Evolutionary conservation across 1,140 invertebrate genomes (phyloP).

Genomic region (Phthorimaea operculella): DNA sequence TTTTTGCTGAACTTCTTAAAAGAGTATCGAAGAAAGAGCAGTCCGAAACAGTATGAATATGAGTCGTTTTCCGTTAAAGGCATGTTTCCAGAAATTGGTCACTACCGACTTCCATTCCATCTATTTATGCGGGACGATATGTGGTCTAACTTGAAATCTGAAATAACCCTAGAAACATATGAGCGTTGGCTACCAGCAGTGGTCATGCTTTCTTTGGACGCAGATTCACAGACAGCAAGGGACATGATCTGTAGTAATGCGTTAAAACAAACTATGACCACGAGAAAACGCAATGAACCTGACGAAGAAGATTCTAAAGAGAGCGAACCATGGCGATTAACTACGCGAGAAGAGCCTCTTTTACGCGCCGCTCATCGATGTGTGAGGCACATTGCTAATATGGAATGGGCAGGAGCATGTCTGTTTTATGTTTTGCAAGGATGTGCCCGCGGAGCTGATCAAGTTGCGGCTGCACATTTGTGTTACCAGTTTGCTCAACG

Average conservation of each 20-base stretch:
- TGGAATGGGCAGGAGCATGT: constrained; percentile 67
- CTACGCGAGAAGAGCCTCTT: constrained; percentile 51
- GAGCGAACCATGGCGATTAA: constrained; percentile 48
- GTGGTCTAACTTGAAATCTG: constrained; percentile 64
- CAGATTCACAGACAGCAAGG: constrained; percentile 51
- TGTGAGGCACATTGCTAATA: constrained; percentile 60
- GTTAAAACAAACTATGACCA: constrained; percentile 64
- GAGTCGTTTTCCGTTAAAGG: constrained; percentile 64
- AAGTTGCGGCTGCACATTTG: constrained; percentile 69
- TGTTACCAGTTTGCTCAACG: constrained; percentile 70
- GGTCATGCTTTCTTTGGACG: constrained; percentile 46
- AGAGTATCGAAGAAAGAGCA: constrained; percentile 52
- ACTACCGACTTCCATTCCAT: constrained; percentile 61
- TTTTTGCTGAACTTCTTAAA: constrained; percentile 59
- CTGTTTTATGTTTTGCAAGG: constrained; percentile 65
- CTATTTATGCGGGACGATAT: constrained; percentile 60
- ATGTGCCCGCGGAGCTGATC: constrained; percentile 66
- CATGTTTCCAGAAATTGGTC: constrained; percentile 63
- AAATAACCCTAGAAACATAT: constrained; percentile 64
- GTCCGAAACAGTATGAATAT: constrained; percentile 62
- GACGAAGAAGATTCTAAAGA: constrained; percentile 34
- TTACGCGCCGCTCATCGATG: constrained; percentile 57
- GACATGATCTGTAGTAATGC: constrained; percentile 68
- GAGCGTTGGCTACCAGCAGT: constrained; percentile 60
- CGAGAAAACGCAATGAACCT: constrained; percentile 38